A percentile compares a stretch with the other conserved stretches of the same genome.
Conservation (phyloP, 53 echinoderm and acorn worm genomes). For the Henricia sp. region DNA sequence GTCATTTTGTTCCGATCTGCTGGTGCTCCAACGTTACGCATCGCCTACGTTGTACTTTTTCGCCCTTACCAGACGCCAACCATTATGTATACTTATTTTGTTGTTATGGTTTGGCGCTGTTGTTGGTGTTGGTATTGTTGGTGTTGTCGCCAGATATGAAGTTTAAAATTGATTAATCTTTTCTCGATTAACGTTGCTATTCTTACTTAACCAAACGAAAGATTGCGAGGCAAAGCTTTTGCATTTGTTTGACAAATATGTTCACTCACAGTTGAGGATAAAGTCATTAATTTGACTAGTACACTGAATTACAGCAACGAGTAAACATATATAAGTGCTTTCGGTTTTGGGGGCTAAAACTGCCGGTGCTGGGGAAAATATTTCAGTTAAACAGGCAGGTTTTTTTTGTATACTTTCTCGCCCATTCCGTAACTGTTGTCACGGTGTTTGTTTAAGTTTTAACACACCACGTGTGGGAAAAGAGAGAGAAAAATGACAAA, state of each 20-base stretch:
- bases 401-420: background rate
- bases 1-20: constrained; percentile 17
- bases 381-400: background rate
- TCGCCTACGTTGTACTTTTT: constrained; percentile 43
- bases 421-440: background rate
- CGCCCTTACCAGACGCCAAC: background rate
- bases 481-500: no score
- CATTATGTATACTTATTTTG: no score
- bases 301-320: no score
- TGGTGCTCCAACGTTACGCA: constrained; percentile 34
- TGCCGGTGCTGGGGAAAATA: background rate
- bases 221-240: background rate
- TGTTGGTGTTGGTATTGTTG: no score
- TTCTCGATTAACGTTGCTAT: no score
- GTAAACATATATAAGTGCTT: background rate
- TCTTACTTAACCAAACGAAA: no score
- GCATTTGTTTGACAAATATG: background rate
- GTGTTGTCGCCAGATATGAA: no score
- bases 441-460: constrained; percentile 1
- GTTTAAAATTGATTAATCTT: no score
- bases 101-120: no score
- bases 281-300: no score
- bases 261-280: no score
- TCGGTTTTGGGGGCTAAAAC: background rate
- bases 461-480: background rate